These are phyloP conservation scores for Grantiella picta DNA, from an alignment of 2,113 vertebrate species.

Conservation along the genomic window DNA sequence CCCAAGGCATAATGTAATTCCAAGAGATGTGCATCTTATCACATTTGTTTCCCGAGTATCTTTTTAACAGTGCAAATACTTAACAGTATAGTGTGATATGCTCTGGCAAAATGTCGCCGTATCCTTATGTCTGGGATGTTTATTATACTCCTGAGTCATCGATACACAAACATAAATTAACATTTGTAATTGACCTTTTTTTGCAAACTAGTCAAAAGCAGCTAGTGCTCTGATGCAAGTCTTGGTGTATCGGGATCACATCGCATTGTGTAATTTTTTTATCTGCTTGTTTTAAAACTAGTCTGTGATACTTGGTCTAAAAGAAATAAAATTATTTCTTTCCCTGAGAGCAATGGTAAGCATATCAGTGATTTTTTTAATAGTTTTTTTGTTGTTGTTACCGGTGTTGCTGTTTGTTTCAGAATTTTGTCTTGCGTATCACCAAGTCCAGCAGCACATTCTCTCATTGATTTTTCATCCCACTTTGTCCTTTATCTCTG, in stretches of 20 bases:
- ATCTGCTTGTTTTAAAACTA: not conserved
- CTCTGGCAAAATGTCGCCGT: not conserved
- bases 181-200: not conserved
- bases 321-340: not conserved
- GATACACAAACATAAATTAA: not conserved
- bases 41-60: not conserved
- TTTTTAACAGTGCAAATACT: not conserved
- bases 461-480: conserved; percentile 17
- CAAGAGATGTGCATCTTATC: not conserved
- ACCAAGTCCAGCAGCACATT: not conserved
- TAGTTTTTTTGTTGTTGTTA: not conserved
- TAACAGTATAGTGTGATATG: not conserved
- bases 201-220: not conserved
- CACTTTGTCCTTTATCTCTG: conserved; percentile 71
- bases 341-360: not conserved
- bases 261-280: fast-evolving
- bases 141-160: not conserved
- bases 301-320: not conserved
- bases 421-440: not conserved
- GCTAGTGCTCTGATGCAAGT: not conserved
- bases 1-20: not conserved
- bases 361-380: not conserved
- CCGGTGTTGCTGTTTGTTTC: not conserved
- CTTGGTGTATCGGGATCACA: fast-evolving
- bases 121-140: not conserved